A percentile compares a stretch with the other conserved stretches of the same genome.
Conservation (phyloP, 92 coral and sea anemone species). For the Scolanthus callimorphus region DNA sequence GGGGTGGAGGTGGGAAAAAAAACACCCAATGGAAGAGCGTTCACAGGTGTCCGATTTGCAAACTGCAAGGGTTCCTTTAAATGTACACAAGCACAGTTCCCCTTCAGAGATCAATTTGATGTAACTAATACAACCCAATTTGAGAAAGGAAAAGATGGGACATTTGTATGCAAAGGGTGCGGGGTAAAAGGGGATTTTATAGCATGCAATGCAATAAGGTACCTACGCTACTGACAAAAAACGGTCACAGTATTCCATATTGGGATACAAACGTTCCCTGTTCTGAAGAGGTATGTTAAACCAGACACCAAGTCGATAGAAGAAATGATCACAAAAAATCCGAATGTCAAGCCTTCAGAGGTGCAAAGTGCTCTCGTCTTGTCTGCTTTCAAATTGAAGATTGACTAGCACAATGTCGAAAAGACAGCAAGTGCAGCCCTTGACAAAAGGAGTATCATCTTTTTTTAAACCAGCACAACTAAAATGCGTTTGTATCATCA, state of each 20-base stretch:
- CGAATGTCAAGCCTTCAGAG: slow-evolving; percentile 41
- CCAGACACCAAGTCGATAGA: slow-evolving; percentile 18
- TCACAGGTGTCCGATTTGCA: slow-evolving; percentile 37
- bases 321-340: slow-evolving; percentile 25
- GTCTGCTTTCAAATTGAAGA: slow-evolving; percentile 27
- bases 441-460: slow-evolving; percentile 37
- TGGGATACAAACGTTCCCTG: slow-evolving; percentile 66
- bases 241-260: slow-evolving; percentile 47
- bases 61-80: slow-evolving; percentile 43
- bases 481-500: slow-evolving; percentile 47
- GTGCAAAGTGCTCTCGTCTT: slow-evolving; percentile 24
- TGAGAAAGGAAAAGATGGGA: slow-evolving; percentile 1
- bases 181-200: slow-evolving; percentile 28
- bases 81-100: slow-evolving; percentile 32
- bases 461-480: slow-evolving; percentile 61
- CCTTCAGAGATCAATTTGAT: slow-evolving; percentile 41
- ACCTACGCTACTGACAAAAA: slow-evolving; percentile 32
- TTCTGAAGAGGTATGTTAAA: slow-evolving; percentile 2
- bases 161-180: slow-evolving; percentile 27
- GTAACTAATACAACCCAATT: slow-evolving; percentile 52
- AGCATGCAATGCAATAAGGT: slow-evolving; percentile 35
- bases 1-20: too few species aligned
- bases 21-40: too few species aligned
- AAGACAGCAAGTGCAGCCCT: slow-evolving; percentile 19
- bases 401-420: slow-evolving; percentile 47